Evolutionary conservation across 2,888 invertebrate genomes (phyloP), one percentile per base, ranked within the genome.

Genomic region (Cyclophora punctaria): DNA sequence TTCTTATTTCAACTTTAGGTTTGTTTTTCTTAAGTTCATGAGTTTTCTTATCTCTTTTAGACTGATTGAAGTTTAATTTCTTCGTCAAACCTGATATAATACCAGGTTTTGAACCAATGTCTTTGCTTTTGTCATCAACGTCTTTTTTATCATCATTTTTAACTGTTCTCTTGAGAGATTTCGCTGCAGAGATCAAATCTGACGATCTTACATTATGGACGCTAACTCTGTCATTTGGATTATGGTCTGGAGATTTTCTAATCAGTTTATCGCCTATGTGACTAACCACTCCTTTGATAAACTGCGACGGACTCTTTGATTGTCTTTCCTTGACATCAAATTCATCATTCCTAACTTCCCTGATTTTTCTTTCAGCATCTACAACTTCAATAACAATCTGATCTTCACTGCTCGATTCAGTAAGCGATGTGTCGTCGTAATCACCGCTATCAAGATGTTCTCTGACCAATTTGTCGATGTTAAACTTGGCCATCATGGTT

Each of bases 401-500:
- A 55, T 83, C 87, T 64, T 86, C 87, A 45, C 85, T 84, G 56
- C 86, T 86, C 0, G 83, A 79, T 50, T 84, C 85, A 47, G 86
- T 86, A 3, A 87, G 69, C 0, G 86, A 83, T 0, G 77, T 78
- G 49, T 80, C 85, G 48, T 85, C 82, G 50, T 84, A 85, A 41
- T 86, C 77, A 3, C 83, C 83, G 0, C 83, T 72, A 59, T 87
- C 83, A 44, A 89, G 67, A 69, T 88, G 85, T 57, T 87, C 80
- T 63, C 75, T 71, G 3, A 88, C 70, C 41, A 71, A 67, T 62
- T 75, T 78, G 55, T 88, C 75, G 34, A 85, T 71, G 56, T 85
- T 85, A 55, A 89, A 89, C 49, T 78, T 83, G 1, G 88, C 78
- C 89, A 88, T 89, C 83, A 85, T 85, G 2, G 75, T 78, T 0